Percentiles rank a stretch among this genome's conserved stretches.
Conservation (phyloP, 1,140 invertebrate genomes). For the Babylonia areolata region DNA sequence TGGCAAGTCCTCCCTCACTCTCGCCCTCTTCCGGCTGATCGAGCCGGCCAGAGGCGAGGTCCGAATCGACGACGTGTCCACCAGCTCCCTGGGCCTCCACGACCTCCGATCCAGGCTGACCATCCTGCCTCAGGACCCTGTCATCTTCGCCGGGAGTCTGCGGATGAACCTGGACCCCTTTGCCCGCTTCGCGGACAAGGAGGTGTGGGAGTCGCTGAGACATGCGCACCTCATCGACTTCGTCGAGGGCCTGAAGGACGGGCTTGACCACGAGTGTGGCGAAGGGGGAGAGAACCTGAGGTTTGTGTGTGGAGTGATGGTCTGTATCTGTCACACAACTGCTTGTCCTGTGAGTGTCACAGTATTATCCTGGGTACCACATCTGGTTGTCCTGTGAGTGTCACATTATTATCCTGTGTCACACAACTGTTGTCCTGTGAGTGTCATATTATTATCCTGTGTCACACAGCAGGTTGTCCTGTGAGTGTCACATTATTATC, state of each 20-base stretch:
- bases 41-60: slow-evolving; percentile 78
- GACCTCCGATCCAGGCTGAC: slow-evolving; percentile 68
- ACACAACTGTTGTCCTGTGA: no score
- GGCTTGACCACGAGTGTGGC: slow-evolving; percentile 70
- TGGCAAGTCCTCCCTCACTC: slow-evolving; percentile 90
- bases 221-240: slow-evolving; percentile 79
- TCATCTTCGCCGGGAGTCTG: slow-evolving; percentile 88
- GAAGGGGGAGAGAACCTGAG: slow-evolving; percentile 77
- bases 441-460: no score
- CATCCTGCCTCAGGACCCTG: slow-evolving; percentile 78
- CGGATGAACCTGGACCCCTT: slow-evolving; percentile 93
- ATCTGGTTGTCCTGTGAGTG: no score
- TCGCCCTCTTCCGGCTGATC: slow-evolving; percentile 78
- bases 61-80: slow-evolving; percentile 83
- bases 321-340: no score
- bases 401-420: no score
- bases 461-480: no score
- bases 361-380: no score
- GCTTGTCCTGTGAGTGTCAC: no score
- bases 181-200: slow-evolving; percentile 82
- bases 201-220: slow-evolving; percentile 85
- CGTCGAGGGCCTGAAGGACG: slow-evolving; percentile 63
- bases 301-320: slow-evolving; percentile 58
- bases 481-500: no score
- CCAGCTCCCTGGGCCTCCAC: slow-evolving; percentile 81